Percentiles rank a stretch among this genome's conserved stretches.
Evolutionary conservation across 2,888 invertebrate species (phyloP).

Genomic region (Eudasyphora cyanicolor): DNA sequence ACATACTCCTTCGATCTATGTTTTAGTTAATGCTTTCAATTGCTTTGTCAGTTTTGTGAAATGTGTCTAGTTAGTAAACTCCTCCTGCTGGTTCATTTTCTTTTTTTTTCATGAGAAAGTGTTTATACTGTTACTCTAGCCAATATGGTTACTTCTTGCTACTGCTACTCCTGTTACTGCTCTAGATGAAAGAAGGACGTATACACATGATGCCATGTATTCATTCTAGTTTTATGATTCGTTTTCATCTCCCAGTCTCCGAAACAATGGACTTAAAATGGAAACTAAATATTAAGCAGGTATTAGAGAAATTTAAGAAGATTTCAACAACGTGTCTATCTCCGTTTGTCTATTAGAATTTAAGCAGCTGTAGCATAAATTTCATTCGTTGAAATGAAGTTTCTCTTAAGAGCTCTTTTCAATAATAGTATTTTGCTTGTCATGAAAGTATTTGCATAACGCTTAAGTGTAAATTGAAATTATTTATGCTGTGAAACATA

Average conservation of each 20-base stretch:
- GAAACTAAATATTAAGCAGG: constrained; percentile 45
- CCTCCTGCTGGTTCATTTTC: too few species aligned
- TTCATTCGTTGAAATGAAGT: neutral
- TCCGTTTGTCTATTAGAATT: neutral
- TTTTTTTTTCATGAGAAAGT: neutral
- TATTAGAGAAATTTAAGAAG: constrained; percentile 33
- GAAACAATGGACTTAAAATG: constrained; percentile 50
- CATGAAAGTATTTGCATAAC: constrained; percentile 9
- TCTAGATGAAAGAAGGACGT: neutral
- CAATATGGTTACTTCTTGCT: too few species aligned
- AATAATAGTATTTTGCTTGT: constrained; percentile 15
- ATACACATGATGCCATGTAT: neutral
- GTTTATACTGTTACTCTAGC: constrained; percentile 14
- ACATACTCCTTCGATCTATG: neutral
- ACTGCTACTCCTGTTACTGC: neutral
- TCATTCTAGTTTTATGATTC: constrained; percentile 26
- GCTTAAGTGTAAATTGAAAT: constrained; percentile 17
- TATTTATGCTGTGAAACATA: too few species aligned
- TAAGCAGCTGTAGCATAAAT: neutral
- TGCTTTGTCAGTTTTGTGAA: constrained; percentile 51
- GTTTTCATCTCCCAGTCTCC: constrained; percentile 21
- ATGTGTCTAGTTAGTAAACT: constrained; percentile 20
- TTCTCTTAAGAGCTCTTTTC: constrained; percentile 13
- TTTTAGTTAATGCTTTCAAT: constrained; percentile 54
- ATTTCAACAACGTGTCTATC: neutral